Conservation (phyloP, 2,888 invertebrate genomes). For the Netelia fuscicornis region DNA sequence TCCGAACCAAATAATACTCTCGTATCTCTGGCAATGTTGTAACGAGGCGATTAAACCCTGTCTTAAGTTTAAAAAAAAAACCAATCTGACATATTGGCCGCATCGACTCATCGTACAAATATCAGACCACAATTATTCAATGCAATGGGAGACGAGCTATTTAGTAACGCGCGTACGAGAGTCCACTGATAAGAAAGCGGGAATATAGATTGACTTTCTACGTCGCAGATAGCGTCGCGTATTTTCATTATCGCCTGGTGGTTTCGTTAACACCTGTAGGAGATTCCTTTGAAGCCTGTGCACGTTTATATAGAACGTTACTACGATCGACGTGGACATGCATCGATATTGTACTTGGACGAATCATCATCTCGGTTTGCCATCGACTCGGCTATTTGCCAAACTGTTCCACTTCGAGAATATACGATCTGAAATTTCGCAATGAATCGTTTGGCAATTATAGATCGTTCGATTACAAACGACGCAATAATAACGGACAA, state of each 20-base stretch:
- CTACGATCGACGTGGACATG: conserved; percentile 16
- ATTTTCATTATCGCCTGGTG: conserved; percentile 51
- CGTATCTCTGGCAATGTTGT: too few species aligned
- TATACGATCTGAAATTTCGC: conserved; percentile 26
- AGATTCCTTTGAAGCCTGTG: conserved; percentile 15
- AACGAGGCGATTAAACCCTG: too few species aligned
- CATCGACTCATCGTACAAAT: background rate
- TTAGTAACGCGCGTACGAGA: background rate
- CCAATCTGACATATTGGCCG: too few species aligned
- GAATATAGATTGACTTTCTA: conserved; percentile 39
- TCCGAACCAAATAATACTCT: background rate
- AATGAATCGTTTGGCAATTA: conserved; percentile 24
- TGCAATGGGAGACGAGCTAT: background rate
- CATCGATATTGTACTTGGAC: conserved; percentile 42
- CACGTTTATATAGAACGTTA: conserved; percentile 1
- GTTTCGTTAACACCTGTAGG: conserved; percentile 50
- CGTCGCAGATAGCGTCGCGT: conserved; percentile 60
- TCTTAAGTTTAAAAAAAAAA: too few species aligned
- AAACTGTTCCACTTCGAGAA: conserved; percentile 47
- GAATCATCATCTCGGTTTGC: conserved; percentile 35
- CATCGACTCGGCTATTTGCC: conserved; percentile 55
- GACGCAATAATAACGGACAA: conserved; percentile 20
- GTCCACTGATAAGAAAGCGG: conserved; percentile 47
- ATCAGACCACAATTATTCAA: background rate
- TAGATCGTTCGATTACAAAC: conserved; percentile 24